phyloP scores from a whole-genome alignment of 2,797 vertebrate genomes.

The Pogoniulus pusillus region DNA sequence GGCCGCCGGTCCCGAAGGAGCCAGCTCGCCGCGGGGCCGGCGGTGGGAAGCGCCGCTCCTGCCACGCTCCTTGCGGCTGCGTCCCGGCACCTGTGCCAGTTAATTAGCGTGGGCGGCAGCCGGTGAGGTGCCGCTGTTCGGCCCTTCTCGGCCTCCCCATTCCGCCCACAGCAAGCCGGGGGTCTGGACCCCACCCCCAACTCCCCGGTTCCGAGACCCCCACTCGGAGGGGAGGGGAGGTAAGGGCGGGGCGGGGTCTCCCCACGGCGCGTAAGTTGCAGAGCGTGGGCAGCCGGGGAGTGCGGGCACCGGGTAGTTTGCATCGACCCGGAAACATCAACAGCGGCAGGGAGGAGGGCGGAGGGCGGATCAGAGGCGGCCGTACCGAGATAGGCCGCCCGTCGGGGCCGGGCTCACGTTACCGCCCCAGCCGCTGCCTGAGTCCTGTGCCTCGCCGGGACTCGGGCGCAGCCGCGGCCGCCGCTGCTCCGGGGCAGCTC shows the following conservation, averaged over 20 bases:
- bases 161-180: background rate
- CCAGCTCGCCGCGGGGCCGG: background rate
- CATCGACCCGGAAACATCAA: constrained; percentile 73
- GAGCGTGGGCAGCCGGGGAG: background rate
- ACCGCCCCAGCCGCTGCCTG: constrained; percentile 8
- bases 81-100: background rate
- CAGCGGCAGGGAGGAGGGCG: constrained; percentile 4
- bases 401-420: constrained; percentile 65
- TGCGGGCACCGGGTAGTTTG: constrained; percentile 60
- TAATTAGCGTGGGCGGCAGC: background rate
- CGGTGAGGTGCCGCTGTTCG: background rate
- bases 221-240: no score
- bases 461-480: background rate
- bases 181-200: background rate
- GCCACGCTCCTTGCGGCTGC: background rate
- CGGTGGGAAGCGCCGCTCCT: background rate
- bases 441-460: background rate
- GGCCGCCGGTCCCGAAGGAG: background rate
- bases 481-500: background rate
- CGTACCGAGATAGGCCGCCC: constrained; percentile 8
- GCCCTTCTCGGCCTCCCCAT: background rate
- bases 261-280: constrained; percentile 3
- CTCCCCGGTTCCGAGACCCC: no score
- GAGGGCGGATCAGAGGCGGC: constrained; percentile 48
- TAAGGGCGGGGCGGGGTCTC: background rate